Conservation (phyloP, 2,797 vertebrate species). For the Smutsia temminckii region DNA sequence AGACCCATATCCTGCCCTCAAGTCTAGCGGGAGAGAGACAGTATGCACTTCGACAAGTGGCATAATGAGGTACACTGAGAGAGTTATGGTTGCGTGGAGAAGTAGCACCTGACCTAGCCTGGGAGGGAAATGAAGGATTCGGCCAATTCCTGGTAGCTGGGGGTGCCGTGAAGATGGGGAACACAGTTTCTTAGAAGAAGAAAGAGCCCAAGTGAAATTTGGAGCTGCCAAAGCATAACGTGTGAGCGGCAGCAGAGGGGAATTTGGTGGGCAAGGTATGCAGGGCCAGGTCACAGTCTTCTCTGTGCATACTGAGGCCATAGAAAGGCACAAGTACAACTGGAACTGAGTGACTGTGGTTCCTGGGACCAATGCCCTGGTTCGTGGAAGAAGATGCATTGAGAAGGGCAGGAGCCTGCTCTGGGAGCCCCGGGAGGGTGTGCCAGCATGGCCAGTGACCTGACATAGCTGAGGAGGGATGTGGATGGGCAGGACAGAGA, state of each 20-base stretch:
- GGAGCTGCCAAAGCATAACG: not conserved
- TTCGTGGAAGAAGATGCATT: not conserved
- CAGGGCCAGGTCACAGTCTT: not conserved
- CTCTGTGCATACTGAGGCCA: not conserved
- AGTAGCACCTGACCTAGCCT: not conserved
- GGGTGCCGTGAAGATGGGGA: not conserved
- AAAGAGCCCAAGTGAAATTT: not conserved
- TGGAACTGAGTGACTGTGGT: not conserved
- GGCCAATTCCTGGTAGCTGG: not conserved
- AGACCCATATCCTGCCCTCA: not conserved
- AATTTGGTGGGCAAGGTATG: fast-evolving
- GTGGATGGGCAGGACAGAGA: not conserved
- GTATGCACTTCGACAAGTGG: not conserved
- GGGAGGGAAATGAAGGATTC: not conserved
- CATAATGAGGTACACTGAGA: no score
- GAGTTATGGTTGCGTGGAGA: not conserved
- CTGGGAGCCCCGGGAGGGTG: not conserved
- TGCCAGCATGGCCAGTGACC: not conserved
- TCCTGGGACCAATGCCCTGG: fast-evolving
- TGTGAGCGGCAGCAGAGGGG: not conserved
- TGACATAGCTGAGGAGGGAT: not conserved
- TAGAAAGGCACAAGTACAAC: not conserved
- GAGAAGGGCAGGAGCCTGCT: not conserved
- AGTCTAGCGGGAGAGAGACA: not conserved
- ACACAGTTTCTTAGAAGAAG: fast-evolving